Evolutionary conservation across 2,797 vertebrate genomes (phyloP).

Genomic region (Nannoperca obscura): DNA sequence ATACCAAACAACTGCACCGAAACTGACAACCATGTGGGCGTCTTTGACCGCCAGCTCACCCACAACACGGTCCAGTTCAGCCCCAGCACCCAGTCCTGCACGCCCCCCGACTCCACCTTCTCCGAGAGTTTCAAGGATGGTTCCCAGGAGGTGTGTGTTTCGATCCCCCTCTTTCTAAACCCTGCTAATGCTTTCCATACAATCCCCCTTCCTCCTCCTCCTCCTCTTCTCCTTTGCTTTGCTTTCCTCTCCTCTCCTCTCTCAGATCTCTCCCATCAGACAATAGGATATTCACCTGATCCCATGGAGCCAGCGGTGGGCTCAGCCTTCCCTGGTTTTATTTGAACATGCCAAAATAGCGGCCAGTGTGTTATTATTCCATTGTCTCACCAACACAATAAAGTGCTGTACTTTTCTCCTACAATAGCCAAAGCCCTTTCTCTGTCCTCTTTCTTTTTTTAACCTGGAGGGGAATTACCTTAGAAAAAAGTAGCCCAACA

Average conservation of each 20-base stretch:
- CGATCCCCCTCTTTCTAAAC: conserved; percentile 56
- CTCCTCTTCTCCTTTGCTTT: conserved; percentile 37
- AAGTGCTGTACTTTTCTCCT: conserved; percentile 87
- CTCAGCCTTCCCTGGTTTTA: conserved; percentile 85
- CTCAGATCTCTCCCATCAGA: conserved; percentile 77
- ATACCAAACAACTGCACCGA: conserved; percentile 91
- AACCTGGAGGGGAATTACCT: conserved; percentile 83
- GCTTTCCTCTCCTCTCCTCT: conserved; percentile 61
- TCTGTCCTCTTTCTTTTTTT: conserved; percentile 76
- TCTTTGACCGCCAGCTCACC: conserved; percentile 89
- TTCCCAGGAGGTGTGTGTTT: conserved; percentile 91
- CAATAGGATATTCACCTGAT: conserved; percentile 84
- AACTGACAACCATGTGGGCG: conserved; percentile 84
- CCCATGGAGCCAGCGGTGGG: conserved; percentile 82
- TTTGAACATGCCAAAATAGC: conserved; percentile 89
- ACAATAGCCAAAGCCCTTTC: conserved; percentile 87
- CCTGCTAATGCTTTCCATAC: conserved; percentile 42
- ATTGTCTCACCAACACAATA: conserved; percentile 90
- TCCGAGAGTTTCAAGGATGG: conserved; percentile 95
- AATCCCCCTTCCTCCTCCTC: conserved; percentile 2
- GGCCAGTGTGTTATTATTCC: conserved; percentile 88
- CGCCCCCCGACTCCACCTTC: conserved; percentile 95
- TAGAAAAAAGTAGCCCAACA: conserved; percentile 80
- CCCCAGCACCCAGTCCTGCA: conserved; percentile 91
- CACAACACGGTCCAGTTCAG: conserved; percentile 88